Conservation (phyloP, 1,140 invertebrate genomes). For the Aphaenogaster floridana region DNA sequence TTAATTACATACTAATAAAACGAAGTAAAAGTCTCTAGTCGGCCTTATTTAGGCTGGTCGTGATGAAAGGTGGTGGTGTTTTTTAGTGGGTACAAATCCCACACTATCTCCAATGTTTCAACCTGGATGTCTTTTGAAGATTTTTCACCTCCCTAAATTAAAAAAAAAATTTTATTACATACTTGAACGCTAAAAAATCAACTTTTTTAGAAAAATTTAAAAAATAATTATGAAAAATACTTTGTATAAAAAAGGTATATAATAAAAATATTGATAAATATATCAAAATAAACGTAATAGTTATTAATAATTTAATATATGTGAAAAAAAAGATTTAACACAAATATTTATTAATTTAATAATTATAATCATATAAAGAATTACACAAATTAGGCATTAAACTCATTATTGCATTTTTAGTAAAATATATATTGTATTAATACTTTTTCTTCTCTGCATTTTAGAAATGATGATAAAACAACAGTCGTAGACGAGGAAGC, state of each 20-base stretch:
- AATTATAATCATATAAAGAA: neutral
- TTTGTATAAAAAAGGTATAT: neutral
- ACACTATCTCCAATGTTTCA: neutral
- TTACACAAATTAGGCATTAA: neutral
- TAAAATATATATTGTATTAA: neutral
- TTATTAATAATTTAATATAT: neutral
- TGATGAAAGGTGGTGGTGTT: neutral
- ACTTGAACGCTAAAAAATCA: neutral
- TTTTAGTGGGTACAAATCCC: conserved; percentile 7
- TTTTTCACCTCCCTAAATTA: neutral
- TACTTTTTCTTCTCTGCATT: conserved; percentile 15
- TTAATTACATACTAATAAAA: no score
- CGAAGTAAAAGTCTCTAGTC: no score
- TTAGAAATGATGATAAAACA: conserved; percentile 77
- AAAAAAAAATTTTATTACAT: neutral
- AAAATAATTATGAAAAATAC: neutral
- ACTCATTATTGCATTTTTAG: neutral
- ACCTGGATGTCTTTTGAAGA: neutral
- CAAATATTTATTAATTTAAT: conserved; percentile 23
- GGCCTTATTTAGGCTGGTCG: neutral
- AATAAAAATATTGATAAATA: neutral
- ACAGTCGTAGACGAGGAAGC: conserved; percentile 21
- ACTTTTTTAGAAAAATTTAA: neutral
- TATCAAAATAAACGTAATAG: neutral
- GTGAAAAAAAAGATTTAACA: neutral